Evolutionary conservation across 2,113 vertebrate species (phyloP).

Genomic region (Solea senegalensis): DNA sequence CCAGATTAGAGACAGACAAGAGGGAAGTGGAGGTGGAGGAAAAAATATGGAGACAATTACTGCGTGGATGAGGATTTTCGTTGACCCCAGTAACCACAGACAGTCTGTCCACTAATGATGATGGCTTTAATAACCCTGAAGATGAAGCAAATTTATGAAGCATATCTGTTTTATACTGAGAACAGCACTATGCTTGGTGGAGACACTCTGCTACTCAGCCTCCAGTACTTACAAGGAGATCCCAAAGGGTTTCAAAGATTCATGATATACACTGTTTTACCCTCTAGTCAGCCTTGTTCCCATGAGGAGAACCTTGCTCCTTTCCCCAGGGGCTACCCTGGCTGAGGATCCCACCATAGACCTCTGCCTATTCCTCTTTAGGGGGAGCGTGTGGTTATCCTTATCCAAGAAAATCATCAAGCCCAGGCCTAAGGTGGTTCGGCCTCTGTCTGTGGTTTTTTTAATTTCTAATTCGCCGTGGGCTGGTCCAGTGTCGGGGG

Average conservation of each 20-base stretch:
- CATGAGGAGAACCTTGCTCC: too few species aligned
- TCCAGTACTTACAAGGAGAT: background rate
- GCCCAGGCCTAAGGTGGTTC: too few species aligned
- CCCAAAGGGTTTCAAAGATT: background rate
- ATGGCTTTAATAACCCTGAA: slow-evolving; percentile 6
- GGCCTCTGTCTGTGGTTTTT: too few species aligned
- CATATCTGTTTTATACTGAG: slow-evolving; percentile 2
- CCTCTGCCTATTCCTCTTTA: too few species aligned
- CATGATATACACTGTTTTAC: background rate
- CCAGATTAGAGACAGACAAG: slow-evolving; percentile 1
- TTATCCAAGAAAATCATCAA: too few species aligned
- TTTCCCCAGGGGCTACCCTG: too few species aligned
- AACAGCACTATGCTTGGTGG: background rate
- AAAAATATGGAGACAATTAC: slow-evolving; percentile 1
- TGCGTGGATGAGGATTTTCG: slow-evolving; percentile 8
- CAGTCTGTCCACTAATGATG: slow-evolving; percentile 25
- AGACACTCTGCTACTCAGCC: background rate
- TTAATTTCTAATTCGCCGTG: too few species aligned
- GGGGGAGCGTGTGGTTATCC: too few species aligned
- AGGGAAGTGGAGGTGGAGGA: background rate
- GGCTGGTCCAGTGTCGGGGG: too few species aligned
- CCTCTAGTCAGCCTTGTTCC: too few species aligned
- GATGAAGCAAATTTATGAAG: slow-evolving; percentile 8
- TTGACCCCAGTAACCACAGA: slow-evolving; percentile 19
- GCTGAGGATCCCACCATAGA: too few species aligned